phyloP scores from a whole-genome alignment of 2,888 invertebrate species.

The Noctua janthe region DNA sequence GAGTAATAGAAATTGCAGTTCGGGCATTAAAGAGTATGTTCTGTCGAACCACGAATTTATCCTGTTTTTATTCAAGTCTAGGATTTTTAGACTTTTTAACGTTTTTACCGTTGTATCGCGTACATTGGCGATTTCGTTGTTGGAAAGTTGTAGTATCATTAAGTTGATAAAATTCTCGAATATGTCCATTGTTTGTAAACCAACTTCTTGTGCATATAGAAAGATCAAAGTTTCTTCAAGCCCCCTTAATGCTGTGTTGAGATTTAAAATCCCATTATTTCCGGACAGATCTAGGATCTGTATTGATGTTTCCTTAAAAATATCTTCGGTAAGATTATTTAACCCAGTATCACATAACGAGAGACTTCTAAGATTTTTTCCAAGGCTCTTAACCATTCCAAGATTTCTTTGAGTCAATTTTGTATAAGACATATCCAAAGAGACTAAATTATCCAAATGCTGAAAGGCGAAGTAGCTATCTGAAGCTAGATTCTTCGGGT shows the following conservation, averaged over 20 bases:
- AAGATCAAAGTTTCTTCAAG: slow-evolving; percentile 83
- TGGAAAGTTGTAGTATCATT: slow-evolving; percentile 84
- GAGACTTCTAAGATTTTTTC: slow-evolving; percentile 73
- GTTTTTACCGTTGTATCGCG: slow-evolving; percentile 71
- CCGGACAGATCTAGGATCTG: slow-evolving; percentile 90
- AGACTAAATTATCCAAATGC: slow-evolving; percentile 70
- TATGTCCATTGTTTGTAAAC: slow-evolving; percentile 79
- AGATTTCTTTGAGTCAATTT: slow-evolving; percentile 70
- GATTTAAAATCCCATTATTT: slow-evolving; percentile 83
- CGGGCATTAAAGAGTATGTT: slow-evolving; percentile 80
- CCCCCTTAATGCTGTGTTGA: slow-evolving; percentile 79
- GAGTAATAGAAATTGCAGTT: slow-evolving; percentile 84
- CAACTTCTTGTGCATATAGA: slow-evolving; percentile 84
- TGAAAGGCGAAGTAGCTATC: slow-evolving; percentile 68
- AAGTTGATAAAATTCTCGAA: slow-evolving; percentile 82
- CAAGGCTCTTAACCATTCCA: slow-evolving; percentile 68
- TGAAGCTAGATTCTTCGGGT: slow-evolving; percentile 61
- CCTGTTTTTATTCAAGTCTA: slow-evolving; percentile 90
- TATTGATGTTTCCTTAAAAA: slow-evolving; percentile 85
- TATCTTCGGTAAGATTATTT: slow-evolving; percentile 73
- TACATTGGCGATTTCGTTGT: slow-evolving; percentile 88
- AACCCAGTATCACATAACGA: slow-evolving; percentile 87
- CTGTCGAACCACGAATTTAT: slow-evolving; percentile 89
- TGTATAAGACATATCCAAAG: slow-evolving; percentile 81
- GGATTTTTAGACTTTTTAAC: slow-evolving; percentile 82